These are phyloP conservation scores for Chironomus tepperi DNA, from an alignment of 1,140 invertebrate species.

Conservation along the genomic window DNA sequence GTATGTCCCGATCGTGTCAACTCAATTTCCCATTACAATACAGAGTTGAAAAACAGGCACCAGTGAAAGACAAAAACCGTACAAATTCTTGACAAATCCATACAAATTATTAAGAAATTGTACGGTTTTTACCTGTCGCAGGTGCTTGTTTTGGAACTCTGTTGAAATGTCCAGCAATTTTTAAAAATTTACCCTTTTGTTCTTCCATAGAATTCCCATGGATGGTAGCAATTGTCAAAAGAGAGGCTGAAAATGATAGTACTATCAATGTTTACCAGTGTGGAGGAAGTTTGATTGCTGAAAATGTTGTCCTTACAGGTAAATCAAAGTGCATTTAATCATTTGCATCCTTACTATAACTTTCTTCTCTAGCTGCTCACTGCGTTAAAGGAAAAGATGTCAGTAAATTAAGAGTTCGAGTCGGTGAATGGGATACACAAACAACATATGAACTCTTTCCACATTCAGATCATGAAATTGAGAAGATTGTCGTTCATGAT, in stretches of 20 bases:
- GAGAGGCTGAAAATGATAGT: slow-evolving; percentile 42
- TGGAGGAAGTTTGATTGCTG: slow-evolving; percentile 66
- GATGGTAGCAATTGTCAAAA: slow-evolving; percentile 64
- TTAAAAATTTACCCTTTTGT: slow-evolving; percentile 43
- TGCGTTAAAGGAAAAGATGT: slow-evolving; percentile 40
- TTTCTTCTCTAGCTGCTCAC: slow-evolving; percentile 50
- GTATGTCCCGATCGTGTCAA: no score
- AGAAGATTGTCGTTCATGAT: slow-evolving; percentile 43
- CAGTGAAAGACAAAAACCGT: no score
- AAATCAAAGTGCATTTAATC: neutral
- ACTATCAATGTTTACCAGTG: slow-evolving; percentile 58
- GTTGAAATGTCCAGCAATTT: no score
- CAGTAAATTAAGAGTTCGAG: slow-evolving; percentile 47
- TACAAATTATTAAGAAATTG: no score
- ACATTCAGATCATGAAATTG: slow-evolving; percentile 60
- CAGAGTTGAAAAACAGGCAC: no score
- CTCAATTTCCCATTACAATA: no score
- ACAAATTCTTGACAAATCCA: no score
- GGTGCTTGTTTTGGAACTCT: no score
- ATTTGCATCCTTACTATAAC: neutral
- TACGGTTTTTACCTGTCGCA: no score
- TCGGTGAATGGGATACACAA: slow-evolving; percentile 73
- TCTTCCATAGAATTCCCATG: slow-evolving; percentile 49
- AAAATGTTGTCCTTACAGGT: slow-evolving; percentile 51
- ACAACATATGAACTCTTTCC: slow-evolving; percentile 58